Evolutionary conservation across 2,888 invertebrate species (phyloP), one percentile per base, ranked within the genome.

Genomic region (Ptilodon capucinus): DNA sequence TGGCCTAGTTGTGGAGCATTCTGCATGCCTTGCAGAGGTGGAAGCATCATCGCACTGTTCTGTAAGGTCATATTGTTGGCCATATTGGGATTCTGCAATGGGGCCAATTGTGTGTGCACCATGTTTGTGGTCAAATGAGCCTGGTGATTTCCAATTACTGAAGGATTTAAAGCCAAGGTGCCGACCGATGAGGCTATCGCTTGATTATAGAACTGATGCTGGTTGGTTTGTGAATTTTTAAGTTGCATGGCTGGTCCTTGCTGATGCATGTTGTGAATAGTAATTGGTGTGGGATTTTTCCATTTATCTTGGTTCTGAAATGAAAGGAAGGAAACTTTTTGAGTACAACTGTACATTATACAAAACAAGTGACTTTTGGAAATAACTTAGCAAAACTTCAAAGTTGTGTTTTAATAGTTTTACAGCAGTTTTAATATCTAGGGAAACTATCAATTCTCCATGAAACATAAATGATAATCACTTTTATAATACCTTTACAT

Each of bases 301-400:
- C 96, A 96, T 92, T 96, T 96, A 90, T 96, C 96, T 84, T 95
- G 95, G 86, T 94, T 95, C 95, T 96, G 92, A 49, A 94, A 93
- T 64, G 8, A 51, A 38, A 57, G 44, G 46, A 39, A 49, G n/a
- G 2, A 36, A 13, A 42, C 30, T 34, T 11, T 38, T 21, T 51
- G 0, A 42, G 17, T 30, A 13, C 41, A 44, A 41, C 4, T 46
- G 30, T 40, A 16, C 2, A 25, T 36, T 17, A 11, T 16, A 40
- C 13, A 25, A 32, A 25, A 14, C n/a, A 21, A 7, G 7, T 13
- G 8, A 28, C 1, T 11, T 14, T 13, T n/a, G n/a, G 17, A 4
- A 32, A 39, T 11, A 30, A 8, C 1, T 18, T 11, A 8, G 8
- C 11, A 36, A 36, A 17, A 9, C 11, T 36, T 18, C 39, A 21